Percentiles rank a stretch among this genome's conserved stretches.
These are phyloP conservation scores for Machaerirhynchus nigripectus DNA, from an alignment of 2,113 vertebrate genomes.

Conservation along the genomic window DNA sequence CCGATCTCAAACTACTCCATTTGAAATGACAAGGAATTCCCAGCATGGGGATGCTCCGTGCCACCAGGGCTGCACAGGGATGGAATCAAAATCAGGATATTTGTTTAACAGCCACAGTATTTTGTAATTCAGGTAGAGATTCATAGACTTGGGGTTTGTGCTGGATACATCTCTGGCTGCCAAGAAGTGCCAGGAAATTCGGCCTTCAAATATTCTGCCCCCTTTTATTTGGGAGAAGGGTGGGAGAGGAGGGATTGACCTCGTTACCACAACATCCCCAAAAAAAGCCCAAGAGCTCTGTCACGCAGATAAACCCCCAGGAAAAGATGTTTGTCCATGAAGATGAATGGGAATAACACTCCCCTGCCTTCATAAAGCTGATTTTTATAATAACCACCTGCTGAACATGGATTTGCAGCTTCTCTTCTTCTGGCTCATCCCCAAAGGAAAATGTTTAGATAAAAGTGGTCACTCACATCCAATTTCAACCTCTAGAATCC, in stretches of 20 bases:
- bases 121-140: background rate
- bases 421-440: background rate
- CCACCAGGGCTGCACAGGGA: background rate
- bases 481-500: background rate
- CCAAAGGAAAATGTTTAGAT: background rate
- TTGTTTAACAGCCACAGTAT: background rate
- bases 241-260: background rate
- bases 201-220: background rate
- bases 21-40: background rate
- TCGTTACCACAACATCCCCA: background rate
- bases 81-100: background rate
- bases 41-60: fast-evolving
- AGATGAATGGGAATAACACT: too few species aligned
- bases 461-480: background rate
- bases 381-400: background rate
- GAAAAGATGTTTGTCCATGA: background rate
- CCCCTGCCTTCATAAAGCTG: background rate
- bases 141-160: background rate
- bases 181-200: background rate
- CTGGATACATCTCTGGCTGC: background rate
- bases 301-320: background rate
- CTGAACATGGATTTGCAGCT: background rate
- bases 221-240: background rate
- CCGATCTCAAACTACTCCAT: background rate
- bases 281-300: background rate